These are phyloP conservation scores for Iselma pallidipennis DNA, from an alignment of 2,888 invertebrate genomes.

Conservation along the genomic window DNA sequence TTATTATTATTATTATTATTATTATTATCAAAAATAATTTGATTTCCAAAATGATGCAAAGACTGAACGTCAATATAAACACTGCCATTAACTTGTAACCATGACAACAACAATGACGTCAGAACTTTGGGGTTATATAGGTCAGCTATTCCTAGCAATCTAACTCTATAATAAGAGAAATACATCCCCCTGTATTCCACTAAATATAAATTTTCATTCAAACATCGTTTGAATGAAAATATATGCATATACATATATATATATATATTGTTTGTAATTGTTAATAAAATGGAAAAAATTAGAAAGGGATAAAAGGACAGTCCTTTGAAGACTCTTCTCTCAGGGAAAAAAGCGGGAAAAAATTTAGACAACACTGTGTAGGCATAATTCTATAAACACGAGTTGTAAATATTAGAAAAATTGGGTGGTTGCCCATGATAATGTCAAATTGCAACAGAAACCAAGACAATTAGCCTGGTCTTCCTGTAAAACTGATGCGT, in stretches of 20 bases:
- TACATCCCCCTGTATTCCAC: background rate
- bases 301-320: no score
- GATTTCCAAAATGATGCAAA: background rate
- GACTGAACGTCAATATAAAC: constrained; percentile 41
- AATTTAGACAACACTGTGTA: no score
- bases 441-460: no score
- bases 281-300: no score
- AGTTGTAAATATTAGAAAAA: no score
- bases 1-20: background rate
- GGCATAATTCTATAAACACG: no score
- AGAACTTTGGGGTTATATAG: constrained; percentile 49
- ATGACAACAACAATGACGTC: constrained; percentile 53
- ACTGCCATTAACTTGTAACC: constrained; percentile 50
- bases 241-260: no score
- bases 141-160: constrained; percentile 49
- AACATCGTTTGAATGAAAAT: background rate
- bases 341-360: no score
- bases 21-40: background rate
- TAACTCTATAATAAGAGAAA: constrained; percentile 14
- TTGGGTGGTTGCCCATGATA: no score
- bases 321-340: no score
- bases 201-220: background rate
- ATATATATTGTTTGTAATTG: constrained; percentile 7
- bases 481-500: no score
- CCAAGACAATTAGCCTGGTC: no score